Evolutionary conservation across 53 echinoderm and acorn worm species (phyloP).

Genomic region (Zoroaster sp.): DNA sequence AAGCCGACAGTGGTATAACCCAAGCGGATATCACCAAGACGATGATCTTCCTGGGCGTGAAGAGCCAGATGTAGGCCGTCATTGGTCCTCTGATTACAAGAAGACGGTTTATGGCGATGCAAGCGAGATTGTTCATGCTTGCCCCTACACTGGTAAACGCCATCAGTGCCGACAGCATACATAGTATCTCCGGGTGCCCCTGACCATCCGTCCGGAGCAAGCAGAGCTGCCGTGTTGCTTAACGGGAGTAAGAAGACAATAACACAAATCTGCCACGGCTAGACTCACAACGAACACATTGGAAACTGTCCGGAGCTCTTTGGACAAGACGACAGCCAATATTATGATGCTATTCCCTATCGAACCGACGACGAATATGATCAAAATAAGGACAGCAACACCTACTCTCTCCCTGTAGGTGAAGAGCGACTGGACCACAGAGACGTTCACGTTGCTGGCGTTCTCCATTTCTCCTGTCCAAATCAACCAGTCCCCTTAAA

Average conservation of each 20-base stretch:
- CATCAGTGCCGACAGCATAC: not conserved
- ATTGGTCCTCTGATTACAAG: conserved; percentile 4
- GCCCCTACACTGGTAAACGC: not conserved
- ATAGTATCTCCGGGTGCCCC: not conserved
- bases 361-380: not conserved
- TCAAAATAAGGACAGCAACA: not conserved
- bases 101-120: conserved; percentile 42
- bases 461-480: not conserved
- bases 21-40: conserved; percentile 11
- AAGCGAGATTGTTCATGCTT: conserved; percentile 8
- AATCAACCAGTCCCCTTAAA: too few species aligned
- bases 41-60: conserved; percentile 13
- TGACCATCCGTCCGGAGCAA: not conserved
- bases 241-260: not conserved
- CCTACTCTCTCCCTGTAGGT: not conserved
- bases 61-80: conserved; percentile 17
- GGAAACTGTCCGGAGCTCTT: not conserved
- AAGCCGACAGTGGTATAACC: conserved; percentile 16
- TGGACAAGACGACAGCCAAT: not conserved
- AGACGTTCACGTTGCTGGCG: not conserved
- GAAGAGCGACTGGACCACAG: not conserved
- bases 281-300: not conserved
- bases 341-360: not conserved
- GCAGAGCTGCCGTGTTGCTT: not conserved
- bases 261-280: not conserved